Conservation (phyloP, 2,113 vertebrate genomes). For the Oriolus oriolus region DNA sequence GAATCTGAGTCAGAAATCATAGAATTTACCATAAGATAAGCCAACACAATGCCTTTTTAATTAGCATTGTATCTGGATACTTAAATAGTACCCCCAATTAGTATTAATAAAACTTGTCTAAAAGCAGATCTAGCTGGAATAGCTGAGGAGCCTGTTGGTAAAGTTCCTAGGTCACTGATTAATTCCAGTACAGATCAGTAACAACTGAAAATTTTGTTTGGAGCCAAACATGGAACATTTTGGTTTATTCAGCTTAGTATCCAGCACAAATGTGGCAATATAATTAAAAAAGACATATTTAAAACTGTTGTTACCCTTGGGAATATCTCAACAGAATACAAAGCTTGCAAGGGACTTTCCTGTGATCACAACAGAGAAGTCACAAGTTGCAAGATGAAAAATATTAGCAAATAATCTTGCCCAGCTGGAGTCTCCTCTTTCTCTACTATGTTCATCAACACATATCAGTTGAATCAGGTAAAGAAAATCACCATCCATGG, state of each 20-base stretch:
- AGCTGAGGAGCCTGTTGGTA: not conserved
- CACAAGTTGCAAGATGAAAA: not conserved
- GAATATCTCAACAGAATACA: not conserved
- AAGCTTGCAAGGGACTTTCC: not conserved
- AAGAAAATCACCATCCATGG: not conserved
- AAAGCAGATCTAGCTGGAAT: conserved; percentile 23
- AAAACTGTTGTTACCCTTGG: not conserved
- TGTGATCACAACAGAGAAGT: not conserved
- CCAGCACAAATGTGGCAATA: not conserved
- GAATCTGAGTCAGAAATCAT: conserved; percentile 19
- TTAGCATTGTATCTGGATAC: conserved; percentile 6
- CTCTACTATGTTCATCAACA: not conserved
- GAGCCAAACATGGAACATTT: conserved; percentile 1
- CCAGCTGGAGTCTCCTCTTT: not conserved
- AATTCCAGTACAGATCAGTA: conserved; percentile 31
- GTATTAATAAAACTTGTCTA: conserved; percentile 2
- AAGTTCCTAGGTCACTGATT: conserved; percentile 21
- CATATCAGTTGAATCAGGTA: not conserved
- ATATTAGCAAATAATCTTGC: not conserved
- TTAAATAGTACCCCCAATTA: not conserved
- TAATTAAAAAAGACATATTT: not conserved
- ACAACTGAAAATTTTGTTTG: not conserved
- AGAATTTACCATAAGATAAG: not conserved
- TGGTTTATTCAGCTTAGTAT: not conserved
- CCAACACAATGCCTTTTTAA: not conserved